Evolutionary conservation across 2,113 vertebrate genomes (phyloP), one percentile per base, ranked within the genome.

Genomic region (Lichenostomus cassidix): DNA sequence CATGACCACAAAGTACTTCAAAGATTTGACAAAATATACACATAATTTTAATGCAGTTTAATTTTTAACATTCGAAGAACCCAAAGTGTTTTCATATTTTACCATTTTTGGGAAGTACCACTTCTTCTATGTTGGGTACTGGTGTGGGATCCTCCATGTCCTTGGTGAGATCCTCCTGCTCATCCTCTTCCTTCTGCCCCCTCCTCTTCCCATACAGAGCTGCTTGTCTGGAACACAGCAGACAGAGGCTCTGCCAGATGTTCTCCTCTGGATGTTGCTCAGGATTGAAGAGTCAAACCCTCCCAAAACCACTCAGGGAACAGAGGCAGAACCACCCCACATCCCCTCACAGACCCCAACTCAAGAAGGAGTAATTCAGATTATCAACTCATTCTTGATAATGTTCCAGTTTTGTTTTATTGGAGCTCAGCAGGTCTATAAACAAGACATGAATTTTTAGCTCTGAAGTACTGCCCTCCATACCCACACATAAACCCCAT

Each of bases 101-200:
- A 99, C 99, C 98, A 77, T 98, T 99, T 96, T 99, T 99, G 60
- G 99, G 98, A 90, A 99, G 97, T 50, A 98, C 98, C 83, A 99
- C 99, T 96, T 99, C 99, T 83, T 99, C 99, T 96, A 99, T 98
- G 89, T 99, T 99, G 39, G 99, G 99, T 15, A 99, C 99, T 3
- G 99, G 99, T 1, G 98, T 99, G 25, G 99, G 99, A 91, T 99
- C 99, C 83, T 99, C 99, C 98, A 99, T 98, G 94, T 99, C 99
- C 97, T 99, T 99, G 33, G 98, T 99, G 67, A 99, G 97, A 89
- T 99, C 99, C 92, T 99, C 99, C 5, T 99, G 99, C 27, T 99
- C 99, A 80, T 99, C 99, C 59, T 99, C 99, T 15, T 99, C 99
- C 31, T 98, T 98, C 96, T 99, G 99, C 68, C 98, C 99, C 64